These are phyloP conservation scores for Poeciliopsis presidionis DNA, from an alignment of 2,797 vertebrate genomes.

Conservation along the genomic window DNA sequence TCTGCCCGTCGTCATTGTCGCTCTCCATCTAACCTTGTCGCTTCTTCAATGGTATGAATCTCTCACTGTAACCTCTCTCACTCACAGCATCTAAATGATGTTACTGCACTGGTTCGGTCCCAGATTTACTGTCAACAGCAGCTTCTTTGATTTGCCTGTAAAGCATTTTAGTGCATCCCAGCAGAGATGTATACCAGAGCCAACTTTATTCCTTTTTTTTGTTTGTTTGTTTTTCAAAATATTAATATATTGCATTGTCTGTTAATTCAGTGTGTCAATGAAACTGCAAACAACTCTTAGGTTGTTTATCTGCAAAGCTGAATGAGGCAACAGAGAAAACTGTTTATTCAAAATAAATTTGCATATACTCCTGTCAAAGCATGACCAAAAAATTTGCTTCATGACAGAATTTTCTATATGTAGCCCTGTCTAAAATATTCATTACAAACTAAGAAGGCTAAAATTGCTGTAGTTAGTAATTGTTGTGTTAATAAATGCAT, in stretches of 20 bases:
- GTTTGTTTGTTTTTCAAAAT: neutral
- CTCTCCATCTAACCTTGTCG: slow-evolving; percentile 41
- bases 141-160: neutral
- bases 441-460: no score
- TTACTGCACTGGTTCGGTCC: slow-evolving; percentile 3
- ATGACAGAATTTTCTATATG: neutral
- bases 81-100: slow-evolving; percentile 14
- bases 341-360: neutral
- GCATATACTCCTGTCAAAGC: neutral
- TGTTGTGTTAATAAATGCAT: no score
- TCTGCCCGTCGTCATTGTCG: slow-evolving; percentile 38
- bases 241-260: neutral
- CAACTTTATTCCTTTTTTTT: neutral
- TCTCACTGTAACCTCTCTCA: slow-evolving; percentile 10
- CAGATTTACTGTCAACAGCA: neutral
- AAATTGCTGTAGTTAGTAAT: no score
- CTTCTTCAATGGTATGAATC: slow-evolving; percentile 13
- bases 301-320: neutral
- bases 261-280: neutral
- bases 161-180: neutral
- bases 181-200: neutral
- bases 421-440: no score
- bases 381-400: neutral
- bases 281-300: neutral
- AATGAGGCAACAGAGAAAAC: neutral